Percentiles rank a stretch among this genome's conserved stretches.
phyloP scores from a whole-genome alignment of 1,140 invertebrate species.

The Anoplolepis gracilipes region DNA sequence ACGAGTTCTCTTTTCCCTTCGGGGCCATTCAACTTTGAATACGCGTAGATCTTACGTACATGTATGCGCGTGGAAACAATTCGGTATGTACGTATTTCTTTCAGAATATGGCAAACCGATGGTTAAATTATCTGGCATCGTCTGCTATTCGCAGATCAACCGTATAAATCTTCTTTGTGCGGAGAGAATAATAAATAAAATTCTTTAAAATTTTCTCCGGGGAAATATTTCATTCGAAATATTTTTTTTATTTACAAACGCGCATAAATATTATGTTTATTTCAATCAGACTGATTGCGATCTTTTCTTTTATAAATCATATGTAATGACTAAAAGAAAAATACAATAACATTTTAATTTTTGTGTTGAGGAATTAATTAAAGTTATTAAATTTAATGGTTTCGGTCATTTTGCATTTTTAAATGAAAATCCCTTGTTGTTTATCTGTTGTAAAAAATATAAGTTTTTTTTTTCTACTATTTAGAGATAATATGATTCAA shows the following conservation, averaged over 20 bases:
- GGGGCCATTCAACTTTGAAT: constrained; percentile 49
- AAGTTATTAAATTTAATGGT: neutral
- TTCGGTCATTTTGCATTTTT: neutral
- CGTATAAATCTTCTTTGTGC: constrained; percentile 24
- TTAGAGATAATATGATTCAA: neutral
- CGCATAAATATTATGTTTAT: neutral
- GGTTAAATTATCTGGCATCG: constrained; percentile 29
- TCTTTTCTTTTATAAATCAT: neutral
- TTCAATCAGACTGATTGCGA: neutral
- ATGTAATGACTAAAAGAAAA: constrained; percentile 8
- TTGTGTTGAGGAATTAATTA: neutral
- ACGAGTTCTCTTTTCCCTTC: constrained; percentile 37
- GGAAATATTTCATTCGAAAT: constrained; percentile 4
- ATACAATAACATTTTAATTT: neutral
- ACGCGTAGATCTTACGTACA: constrained; percentile 45
- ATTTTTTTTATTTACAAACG: neutral
- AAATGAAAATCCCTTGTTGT: neutral
- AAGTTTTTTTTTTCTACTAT: neutral
- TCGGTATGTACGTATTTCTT: constrained; percentile 34
- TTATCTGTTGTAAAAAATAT: neutral
- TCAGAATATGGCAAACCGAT: constrained; percentile 24
- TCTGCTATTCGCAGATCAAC: constrained; percentile 35
- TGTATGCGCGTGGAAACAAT: neutral
- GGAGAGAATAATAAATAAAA: constrained; percentile 1
- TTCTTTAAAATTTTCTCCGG: neutral